Percentiles rank a stretch among this genome's conserved stretches.
Evolutionary conservation across 2,888 invertebrate species (phyloP).

Genomic region (Eurois occulta): DNA sequence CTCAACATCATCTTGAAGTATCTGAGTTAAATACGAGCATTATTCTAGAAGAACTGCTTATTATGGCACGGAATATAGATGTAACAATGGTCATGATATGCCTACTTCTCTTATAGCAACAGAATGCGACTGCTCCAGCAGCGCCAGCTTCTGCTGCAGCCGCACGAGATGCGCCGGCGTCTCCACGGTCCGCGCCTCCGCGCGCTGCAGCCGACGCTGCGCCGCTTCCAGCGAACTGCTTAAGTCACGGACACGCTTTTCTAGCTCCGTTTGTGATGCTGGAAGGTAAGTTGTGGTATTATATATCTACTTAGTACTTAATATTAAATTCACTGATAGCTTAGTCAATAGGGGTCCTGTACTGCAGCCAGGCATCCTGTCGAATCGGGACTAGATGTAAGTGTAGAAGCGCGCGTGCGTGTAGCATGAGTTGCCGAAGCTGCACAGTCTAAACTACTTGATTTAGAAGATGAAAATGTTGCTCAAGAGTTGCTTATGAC

Average conservation of each 20-base stretch:
- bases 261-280: slow-evolving; percentile 85
- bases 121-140: slow-evolving; percentile 93
- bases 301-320: too few species aligned
- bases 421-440: slow-evolving; percentile 98
- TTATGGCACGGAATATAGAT: too few species aligned
- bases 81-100: slow-evolving; percentile 72
- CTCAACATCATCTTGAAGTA: not conserved
- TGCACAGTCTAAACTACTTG: too few species aligned
- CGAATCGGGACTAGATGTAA: slow-evolving; percentile 98
- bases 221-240: slow-evolving; percentile 92
- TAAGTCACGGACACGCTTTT: slow-evolving; percentile 88
- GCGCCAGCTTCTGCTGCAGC: slow-evolving; percentile 93
- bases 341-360: slow-evolving; percentile 93
- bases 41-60: too few species aligned
- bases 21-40: too few species aligned
- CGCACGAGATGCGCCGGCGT: slow-evolving; percentile 92
- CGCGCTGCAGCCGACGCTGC: slow-evolving; percentile 91
- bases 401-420: slow-evolving; percentile 98
- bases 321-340: too few species aligned
- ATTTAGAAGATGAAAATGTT: too few species aligned
- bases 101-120: slow-evolving; percentile 92
- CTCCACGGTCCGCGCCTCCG: slow-evolving; percentile 91
- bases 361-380: slow-evolving; percentile 97
- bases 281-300: slow-evolving; percentile 13
- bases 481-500: too few species aligned